These are phyloP conservation scores for Schizotus pectinicornis DNA, from an alignment of 2,888 invertebrate species.

Conservation along the genomic window DNA sequence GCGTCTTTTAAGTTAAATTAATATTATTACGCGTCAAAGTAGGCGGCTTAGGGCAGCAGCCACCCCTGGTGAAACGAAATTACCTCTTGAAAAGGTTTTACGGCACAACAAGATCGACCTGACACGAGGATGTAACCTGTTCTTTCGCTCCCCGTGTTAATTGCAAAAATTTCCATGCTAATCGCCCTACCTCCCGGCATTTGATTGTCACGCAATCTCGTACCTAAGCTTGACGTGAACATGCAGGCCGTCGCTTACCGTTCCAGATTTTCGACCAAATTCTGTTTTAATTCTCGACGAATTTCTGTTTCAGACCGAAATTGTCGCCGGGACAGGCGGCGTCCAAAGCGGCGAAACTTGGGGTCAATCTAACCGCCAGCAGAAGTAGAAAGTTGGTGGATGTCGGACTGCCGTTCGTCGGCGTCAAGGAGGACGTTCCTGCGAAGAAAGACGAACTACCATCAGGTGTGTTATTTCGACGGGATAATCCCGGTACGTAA, in stretches of 20 bases:
- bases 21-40: no score
- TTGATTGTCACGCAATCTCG: not conserved
- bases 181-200: not conserved
- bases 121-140: no score
- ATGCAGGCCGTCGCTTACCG: no score
- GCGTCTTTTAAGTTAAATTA: no score
- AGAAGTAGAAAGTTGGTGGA: constrained; percentile 7
- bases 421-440: constrained; percentile 20
- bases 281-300: no score
- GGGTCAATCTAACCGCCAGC: constrained; percentile 5
- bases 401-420: constrained; percentile 26
- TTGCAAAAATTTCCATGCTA: not conserved
- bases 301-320: not conserved
- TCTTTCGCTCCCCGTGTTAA: no score
- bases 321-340: not conserved
- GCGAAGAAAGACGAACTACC: constrained; percentile 28
- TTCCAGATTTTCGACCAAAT: no score
- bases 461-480: constrained; percentile 19
- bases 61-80: no score
- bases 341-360: not conserved
- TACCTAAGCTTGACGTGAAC: not conserved
- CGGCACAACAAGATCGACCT: no score
- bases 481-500: not conserved
- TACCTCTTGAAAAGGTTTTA: no score
- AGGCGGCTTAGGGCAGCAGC: no score